A percentile compares a stretch with the other conserved stretches of the same genome.
phyloP scores from a whole-genome alignment of 2,113 vertebrate genomes.

The Monarcha castaneiventris region DNA sequence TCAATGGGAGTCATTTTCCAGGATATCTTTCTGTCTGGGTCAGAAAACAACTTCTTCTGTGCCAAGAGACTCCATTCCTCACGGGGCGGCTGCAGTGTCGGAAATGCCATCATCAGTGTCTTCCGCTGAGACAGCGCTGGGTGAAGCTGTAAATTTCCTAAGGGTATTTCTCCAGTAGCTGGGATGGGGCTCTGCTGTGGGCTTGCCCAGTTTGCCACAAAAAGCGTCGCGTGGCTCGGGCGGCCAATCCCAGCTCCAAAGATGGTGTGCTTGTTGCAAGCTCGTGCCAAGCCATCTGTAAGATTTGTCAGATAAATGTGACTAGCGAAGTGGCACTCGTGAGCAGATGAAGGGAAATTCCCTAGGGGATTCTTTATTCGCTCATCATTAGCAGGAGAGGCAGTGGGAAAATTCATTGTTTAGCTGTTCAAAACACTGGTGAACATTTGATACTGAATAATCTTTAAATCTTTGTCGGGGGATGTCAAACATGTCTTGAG shows the following conservation, averaged over 20 bases:
- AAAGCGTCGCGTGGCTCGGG: not conserved
- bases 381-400: slow-evolving; percentile 55
- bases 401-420: slow-evolving; percentile 55
- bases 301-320: slow-evolving; percentile 69
- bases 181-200: not conserved
- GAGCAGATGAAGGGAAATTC: slow-evolving; percentile 68
- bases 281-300: slow-evolving; percentile 65
- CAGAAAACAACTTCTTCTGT: not conserved
- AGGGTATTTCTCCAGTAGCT: not conserved
- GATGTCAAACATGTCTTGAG: not conserved
- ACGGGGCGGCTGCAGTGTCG: fast-evolving
- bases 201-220: slow-evolving; percentile 18
- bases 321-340: slow-evolving; percentile 66
- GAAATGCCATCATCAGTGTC: not conserved
- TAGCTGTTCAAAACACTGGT: not conserved
- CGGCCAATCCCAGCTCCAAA: slow-evolving; percentile 51
- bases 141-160: not conserved
- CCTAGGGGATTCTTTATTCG: slow-evolving; percentile 56
- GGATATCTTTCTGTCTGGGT: slow-evolving; percentile 33
- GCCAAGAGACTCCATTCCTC: not conserved
- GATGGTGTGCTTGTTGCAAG: slow-evolving; percentile 55
- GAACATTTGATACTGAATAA: not conserved
- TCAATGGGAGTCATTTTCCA: slow-evolving; percentile 17
- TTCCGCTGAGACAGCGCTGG: not conserved
- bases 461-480: not conserved